Conservation (phyloP, 2,797 vertebrate species). For the Enteromius thamalakanensis region DNA sequence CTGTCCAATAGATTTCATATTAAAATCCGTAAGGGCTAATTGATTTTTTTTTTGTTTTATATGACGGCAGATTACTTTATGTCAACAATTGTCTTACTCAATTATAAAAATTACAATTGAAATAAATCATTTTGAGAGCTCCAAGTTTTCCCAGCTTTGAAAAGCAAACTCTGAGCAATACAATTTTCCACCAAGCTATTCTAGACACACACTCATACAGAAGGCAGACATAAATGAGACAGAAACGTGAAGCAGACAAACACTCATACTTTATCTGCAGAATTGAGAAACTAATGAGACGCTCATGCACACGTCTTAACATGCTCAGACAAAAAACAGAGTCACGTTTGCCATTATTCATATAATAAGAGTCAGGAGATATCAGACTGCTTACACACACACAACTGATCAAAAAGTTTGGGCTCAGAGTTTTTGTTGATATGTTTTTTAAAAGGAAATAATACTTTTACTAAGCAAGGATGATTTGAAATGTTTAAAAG, state of each 20-base stretch:
- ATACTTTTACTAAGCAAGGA: not conserved
- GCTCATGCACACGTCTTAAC: not conserved
- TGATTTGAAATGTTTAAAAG: not conserved
- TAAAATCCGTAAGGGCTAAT: not conserved
- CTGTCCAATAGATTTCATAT: not conserved
- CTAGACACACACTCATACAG: slow-evolving; percentile 10
- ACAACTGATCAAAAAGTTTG: not conserved
- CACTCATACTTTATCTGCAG: slow-evolving; percentile 5
- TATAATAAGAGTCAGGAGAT: not conserved
- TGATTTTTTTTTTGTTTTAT: not conserved
- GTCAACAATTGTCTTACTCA: not conserved
- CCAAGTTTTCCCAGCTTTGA: not conserved
- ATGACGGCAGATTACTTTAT: not conserved
- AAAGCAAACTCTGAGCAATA: not conserved
- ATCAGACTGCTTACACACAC: not conserved
- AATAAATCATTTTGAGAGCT: not conserved
- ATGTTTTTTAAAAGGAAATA: not conserved
- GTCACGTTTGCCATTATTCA: slow-evolving; percentile 1
- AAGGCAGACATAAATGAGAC: not conserved
- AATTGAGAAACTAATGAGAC: not conserved
- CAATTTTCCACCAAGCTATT: not conserved
- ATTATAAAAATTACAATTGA: not conserved
- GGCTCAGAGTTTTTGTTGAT: not conserved
- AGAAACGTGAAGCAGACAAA: not conserved
- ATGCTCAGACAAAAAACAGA: not conserved